A percentile compares a stretch with the other conserved stretches of the same genome.
These are phyloP conservation scores for Hirudinaria manillensis DNA, from an alignment of 2,888 invertebrate species.

Conservation along the genomic window DNA sequence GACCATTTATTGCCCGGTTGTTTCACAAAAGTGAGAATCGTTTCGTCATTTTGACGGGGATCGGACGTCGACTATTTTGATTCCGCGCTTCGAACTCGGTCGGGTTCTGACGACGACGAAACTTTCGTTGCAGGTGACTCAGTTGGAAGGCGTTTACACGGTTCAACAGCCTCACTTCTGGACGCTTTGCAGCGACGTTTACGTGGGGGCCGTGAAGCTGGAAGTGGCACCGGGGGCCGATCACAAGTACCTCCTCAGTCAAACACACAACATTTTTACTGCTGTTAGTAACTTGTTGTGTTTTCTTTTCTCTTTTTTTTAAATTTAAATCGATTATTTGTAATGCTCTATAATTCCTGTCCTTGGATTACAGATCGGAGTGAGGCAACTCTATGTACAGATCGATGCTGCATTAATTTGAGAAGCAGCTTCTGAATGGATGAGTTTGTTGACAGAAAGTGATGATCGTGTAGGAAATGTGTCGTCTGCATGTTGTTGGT, in stretches of 20 bases:
- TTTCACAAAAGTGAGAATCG: slow-evolving; percentile 62
- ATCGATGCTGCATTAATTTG: slow-evolving; percentile 79
- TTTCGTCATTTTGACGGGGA: neutral
- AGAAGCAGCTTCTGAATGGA: slow-evolving; percentile 20
- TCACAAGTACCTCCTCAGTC: slow-evolving; percentile 82
- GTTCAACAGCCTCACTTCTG: slow-evolving; percentile 97
- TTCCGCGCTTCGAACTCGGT: neutral
- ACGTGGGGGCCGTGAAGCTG: slow-evolving; percentile 84
- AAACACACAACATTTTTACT: slow-evolving; percentile 88
- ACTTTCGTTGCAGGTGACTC: slow-evolving; percentile 57
- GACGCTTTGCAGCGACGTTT: slow-evolving; percentile 90
- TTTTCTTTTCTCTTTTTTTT: slow-evolving; percentile 5
- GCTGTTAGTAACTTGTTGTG: slow-evolving; percentile 56
- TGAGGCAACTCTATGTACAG: slow-evolving; percentile 84
- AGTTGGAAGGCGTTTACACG: slow-evolving; percentile 85
- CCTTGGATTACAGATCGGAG: slow-evolving; percentile 62
- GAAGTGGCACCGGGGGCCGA: slow-evolving; percentile 91
- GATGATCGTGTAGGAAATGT: no score
- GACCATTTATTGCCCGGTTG: slow-evolving; percentile 79
- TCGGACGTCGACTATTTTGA: neutral
- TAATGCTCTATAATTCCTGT: neutral
- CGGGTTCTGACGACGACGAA: no score
- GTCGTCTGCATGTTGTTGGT: no score
- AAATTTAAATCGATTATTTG: neutral
- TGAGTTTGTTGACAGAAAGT: no score